A percentile compares a stretch with the other conserved stretches of the same genome.
Conservation (phyloP, 2,888 invertebrate species). For the Teleogryllus oceanicus region DNA sequence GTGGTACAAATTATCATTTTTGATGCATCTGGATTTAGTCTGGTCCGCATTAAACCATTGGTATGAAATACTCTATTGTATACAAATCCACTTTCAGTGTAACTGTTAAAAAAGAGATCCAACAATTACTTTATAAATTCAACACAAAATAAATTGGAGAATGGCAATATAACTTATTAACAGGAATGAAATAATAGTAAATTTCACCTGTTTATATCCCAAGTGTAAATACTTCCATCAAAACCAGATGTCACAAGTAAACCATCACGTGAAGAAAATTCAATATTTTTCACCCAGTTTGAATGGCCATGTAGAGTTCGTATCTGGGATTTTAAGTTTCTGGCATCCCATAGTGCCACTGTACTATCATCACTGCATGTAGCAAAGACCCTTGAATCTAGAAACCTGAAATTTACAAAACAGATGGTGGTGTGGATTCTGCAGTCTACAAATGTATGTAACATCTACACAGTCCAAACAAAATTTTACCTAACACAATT, state of each 20-base stretch:
- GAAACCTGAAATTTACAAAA: constrained; percentile 60
- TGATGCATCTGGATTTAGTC: constrained; percentile 77
- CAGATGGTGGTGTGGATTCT: not conserved
- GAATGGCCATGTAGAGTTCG: constrained; percentile 80
- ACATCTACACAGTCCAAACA: not conserved
- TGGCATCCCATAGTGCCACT: constrained; percentile 89
- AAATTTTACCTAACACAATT: constrained; percentile 80
- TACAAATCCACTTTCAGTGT: constrained; percentile 70
- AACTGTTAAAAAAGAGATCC: constrained; percentile 44
- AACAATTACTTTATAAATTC: constrained; percentile 5
- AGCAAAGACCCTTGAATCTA: constrained; percentile 82
- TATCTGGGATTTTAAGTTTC: constrained; percentile 74
- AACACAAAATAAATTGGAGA: constrained; percentile 12
- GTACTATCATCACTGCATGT: constrained; percentile 93
- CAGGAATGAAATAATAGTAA: constrained; percentile 20
- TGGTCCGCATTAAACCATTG: constrained; percentile 80
- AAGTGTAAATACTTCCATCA: constrained; percentile 88
- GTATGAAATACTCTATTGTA: constrained; percentile 83
- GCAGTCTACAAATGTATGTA: not conserved
- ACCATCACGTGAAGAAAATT: constrained; percentile 80
- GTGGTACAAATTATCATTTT: constrained; percentile 90
- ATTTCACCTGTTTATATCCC: constrained; percentile 81
- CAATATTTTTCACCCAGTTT: constrained; percentile 96
- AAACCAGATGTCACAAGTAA: constrained; percentile 86
- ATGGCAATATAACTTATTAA: constrained; percentile 22